A percentile compares a stretch with the other conserved stretches of the same genome.
phyloP scores from a whole-genome alignment of 2,797 vertebrate species.

The Brachymystax lenok region DNA sequence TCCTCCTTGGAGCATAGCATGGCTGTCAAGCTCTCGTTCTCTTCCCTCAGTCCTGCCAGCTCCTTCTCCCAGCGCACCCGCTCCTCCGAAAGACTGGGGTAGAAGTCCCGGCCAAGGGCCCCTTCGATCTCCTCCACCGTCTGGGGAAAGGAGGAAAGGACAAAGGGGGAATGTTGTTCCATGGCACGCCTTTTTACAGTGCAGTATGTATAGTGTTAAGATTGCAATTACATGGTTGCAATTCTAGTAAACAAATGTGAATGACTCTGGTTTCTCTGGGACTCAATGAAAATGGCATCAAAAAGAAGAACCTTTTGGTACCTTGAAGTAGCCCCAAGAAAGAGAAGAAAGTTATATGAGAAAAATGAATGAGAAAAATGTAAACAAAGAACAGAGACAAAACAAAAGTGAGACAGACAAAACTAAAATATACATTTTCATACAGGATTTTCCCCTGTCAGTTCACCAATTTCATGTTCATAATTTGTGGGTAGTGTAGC shows the following conservation, averaged over 20 bases:
- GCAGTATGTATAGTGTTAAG: neutral
- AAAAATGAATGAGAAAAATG: neutral
- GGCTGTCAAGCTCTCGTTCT: conserved; percentile 85
- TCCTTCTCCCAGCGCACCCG: conserved; percentile 86
- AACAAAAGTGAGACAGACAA: neutral
- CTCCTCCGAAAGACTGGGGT: conserved; percentile 84
- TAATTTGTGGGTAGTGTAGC: neutral
- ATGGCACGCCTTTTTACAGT: neutral
- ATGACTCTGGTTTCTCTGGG: too few species aligned
- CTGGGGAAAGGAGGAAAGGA: conserved; percentile 50
- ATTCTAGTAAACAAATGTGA: neutral
- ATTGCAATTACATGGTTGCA: neutral
- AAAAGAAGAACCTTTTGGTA: neutral
- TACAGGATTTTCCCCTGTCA: too few species aligned
- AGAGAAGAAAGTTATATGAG: too few species aligned
- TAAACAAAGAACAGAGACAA: too few species aligned
- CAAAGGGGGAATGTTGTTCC: neutral
- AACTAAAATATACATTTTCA: neutral
- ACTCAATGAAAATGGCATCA: neutral
- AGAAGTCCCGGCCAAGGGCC: conserved; percentile 82
- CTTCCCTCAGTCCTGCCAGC: conserved; percentile 82
- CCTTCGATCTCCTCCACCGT: conserved; percentile 89
- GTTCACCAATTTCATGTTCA: neutral
- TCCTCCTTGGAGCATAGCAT: conserved; percentile 88
- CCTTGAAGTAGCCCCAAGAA: neutral